Percentiles rank a stretch among this genome's conserved stretches.
Conservation (phyloP, 2,113 vertebrate species). For the Alaudala cheleensis region DNA sequence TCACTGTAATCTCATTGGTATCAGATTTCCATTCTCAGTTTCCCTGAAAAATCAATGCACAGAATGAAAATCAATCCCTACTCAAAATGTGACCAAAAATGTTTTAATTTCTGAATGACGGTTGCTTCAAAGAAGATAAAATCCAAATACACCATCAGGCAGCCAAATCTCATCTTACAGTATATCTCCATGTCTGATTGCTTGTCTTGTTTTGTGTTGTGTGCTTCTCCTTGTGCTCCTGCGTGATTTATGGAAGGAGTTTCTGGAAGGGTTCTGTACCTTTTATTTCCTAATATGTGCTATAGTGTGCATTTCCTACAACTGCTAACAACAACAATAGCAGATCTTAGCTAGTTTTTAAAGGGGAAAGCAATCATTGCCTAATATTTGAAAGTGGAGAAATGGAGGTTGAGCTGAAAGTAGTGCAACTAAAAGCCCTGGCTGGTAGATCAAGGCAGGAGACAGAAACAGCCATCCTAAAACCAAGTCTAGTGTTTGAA, state of each 20-base stretch:
- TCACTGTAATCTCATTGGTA: not conserved
- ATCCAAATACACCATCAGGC: not conserved
- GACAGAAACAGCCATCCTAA: not conserved
- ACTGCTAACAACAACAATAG: not conserved
- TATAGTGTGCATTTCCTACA: not conserved
- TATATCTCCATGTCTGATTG: not conserved
- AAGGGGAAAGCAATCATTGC: not conserved
- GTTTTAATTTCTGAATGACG: not conserved
- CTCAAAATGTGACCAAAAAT: not conserved
- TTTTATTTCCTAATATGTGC: not conserved
- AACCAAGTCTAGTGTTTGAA: not conserved
- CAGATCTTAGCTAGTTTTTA: not conserved
- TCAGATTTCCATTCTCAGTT: slow-evolving; percentile 11
- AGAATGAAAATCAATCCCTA: slow-evolving; percentile 5
- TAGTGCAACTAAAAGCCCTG: not conserved
- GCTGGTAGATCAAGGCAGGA: not conserved
- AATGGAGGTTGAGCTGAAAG: not conserved
- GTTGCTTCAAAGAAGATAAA: not conserved
- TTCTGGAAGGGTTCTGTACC: not conserved
- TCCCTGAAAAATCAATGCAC: slow-evolving; percentile 14
- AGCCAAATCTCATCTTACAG: not conserved
- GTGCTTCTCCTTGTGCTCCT: not conserved
- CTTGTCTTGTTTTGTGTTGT: not conserved
- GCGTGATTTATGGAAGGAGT: not conserved
- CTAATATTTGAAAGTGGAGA: not conserved